Percentiles rank a stretch among this genome's conserved stretches.
Evolutionary conservation across 2,888 invertebrate species (phyloP).

Genomic region (Empis livida): DNA sequence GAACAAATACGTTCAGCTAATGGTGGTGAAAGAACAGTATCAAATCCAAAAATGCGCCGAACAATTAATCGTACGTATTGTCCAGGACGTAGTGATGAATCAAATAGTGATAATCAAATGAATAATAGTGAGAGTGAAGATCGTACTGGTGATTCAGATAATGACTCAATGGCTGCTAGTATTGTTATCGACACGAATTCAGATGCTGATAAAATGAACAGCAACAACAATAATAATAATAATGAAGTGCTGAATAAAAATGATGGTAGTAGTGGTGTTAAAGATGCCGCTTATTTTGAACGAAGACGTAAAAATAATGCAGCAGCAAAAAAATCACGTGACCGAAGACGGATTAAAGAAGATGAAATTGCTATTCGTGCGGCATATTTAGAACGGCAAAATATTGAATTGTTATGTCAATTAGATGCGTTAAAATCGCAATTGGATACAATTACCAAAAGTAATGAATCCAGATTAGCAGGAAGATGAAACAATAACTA

Average conservation of each 20-base stretch:
- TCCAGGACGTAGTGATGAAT: slow-evolving; percentile 18
- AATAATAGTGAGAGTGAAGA: slow-evolving; percentile 31
- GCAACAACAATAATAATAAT: slow-evolving; percentile 7
- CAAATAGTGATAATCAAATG: slow-evolving; percentile 15
- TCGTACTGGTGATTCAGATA: slow-evolving; percentile 27
- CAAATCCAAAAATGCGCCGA: slow-evolving; percentile 63
- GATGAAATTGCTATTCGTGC: slow-evolving; percentile 84
- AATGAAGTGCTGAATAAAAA: slow-evolving; percentile 13
- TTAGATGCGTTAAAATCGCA: slow-evolving; percentile 46
- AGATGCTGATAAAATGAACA: slow-evolving; percentile 3
- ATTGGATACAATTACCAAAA: no score
- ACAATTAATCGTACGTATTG: slow-evolving; percentile 21
- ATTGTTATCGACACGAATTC: neutral
- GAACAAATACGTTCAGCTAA: slow-evolving; percentile 51
- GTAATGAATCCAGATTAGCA: no score
- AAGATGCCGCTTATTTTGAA: slow-evolving; percentile 79
- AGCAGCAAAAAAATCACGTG: slow-evolving; percentile 88
- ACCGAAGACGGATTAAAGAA: slow-evolving; percentile 78
- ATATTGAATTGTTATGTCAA: slow-evolving; percentile 61
- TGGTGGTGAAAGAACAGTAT: slow-evolving; percentile 40
- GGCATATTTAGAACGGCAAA: slow-evolving; percentile 76
- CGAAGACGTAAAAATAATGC: slow-evolving; percentile 84
- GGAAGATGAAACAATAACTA: no score
- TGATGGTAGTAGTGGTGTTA: slow-evolving; percentile 24
- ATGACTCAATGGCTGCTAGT: slow-evolving; percentile 17